phyloP scores from a whole-genome alignment of 1,140 invertebrate species.

The Melipona quadrifasciata region DNA sequence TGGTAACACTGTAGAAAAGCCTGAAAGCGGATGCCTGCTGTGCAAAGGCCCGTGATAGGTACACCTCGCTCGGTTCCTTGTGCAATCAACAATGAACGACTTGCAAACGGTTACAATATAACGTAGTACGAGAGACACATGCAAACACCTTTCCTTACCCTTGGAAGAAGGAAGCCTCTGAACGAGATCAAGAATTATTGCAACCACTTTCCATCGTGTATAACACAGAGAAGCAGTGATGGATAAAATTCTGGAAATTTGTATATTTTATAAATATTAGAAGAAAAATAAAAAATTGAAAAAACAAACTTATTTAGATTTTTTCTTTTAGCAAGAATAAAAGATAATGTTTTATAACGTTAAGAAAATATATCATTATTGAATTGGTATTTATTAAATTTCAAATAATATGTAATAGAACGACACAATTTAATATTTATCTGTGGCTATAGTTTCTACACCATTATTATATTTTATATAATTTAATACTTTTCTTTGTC shows the following conservation, averaged over 20 bases:
- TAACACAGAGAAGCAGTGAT: conserved; percentile 6
- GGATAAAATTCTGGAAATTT: conserved; percentile 5
- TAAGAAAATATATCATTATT: too few relatives aligned
- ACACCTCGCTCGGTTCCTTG: conserved; percentile 47
- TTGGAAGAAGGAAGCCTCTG: conserved; percentile 59
- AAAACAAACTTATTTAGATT: neutral
- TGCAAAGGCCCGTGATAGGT: conserved; percentile 56
- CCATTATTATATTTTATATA: neutral
- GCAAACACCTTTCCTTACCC: conserved; percentile 61
- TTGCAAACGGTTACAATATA: conserved; percentile 47
- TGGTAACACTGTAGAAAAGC: conserved; percentile 38
- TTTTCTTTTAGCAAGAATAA: too few relatives aligned
- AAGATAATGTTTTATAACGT: too few relatives aligned
- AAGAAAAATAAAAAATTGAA: neutral
- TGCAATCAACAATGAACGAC: conserved; percentile 58
- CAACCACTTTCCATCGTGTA: conserved; percentile 43
- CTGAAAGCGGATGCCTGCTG: conserved; percentile 56
- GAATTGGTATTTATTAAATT: too few relatives aligned
- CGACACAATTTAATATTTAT: too few relatives aligned
- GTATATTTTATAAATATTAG: neutral
- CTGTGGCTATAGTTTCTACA: too few relatives aligned
- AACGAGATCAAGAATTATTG: conserved; percentile 35
- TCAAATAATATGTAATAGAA: too few relatives aligned
- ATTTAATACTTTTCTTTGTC: neutral
- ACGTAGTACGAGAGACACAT: conserved; percentile 41